A percentile compares a stretch with the other conserved stretches of the same genome.
Evolutionary conservation across 2,113 vertebrate genomes (phyloP).

Genomic region (Columba janthina): DNA sequence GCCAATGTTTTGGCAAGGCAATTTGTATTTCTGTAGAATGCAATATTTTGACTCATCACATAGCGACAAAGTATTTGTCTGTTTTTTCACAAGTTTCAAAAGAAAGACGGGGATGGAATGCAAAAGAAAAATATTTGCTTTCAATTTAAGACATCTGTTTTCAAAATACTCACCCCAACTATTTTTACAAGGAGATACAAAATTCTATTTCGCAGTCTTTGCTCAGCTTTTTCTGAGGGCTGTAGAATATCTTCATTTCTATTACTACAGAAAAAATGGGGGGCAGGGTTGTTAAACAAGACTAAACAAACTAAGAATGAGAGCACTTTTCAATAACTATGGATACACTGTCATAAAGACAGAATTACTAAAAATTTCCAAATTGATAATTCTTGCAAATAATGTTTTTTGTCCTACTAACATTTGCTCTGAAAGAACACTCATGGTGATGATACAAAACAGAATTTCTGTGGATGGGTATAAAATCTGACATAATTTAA

Average conservation of each 20-base stretch:
- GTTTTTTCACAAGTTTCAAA: not conserved
- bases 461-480: not conserved
- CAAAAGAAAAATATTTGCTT: not conserved
- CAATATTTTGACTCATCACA: not conserved
- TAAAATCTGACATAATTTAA: not conserved
- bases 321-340: not conserved
- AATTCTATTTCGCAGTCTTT: not conserved
- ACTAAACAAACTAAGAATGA: not conserved
- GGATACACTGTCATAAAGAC: not conserved
- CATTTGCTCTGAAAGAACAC: not conserved
- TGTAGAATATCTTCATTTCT: not conserved
- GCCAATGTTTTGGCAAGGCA: not conserved
- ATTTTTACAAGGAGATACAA: not conserved
- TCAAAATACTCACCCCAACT: not conserved
- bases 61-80: not conserved
- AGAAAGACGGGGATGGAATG: not conserved
- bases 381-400: not conserved
- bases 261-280: not conserved
- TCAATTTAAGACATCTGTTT: not conserved
- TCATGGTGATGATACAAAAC: not conserved
- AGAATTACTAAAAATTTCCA: not conserved
- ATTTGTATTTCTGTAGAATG: not conserved
- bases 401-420: fast-evolving
- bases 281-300: not conserved
- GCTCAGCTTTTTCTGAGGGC: not conserved